Base-by-base conservation (phyloP, 2,113 vertebrate species). In the Oncorhynchus mykiss region DNA sequence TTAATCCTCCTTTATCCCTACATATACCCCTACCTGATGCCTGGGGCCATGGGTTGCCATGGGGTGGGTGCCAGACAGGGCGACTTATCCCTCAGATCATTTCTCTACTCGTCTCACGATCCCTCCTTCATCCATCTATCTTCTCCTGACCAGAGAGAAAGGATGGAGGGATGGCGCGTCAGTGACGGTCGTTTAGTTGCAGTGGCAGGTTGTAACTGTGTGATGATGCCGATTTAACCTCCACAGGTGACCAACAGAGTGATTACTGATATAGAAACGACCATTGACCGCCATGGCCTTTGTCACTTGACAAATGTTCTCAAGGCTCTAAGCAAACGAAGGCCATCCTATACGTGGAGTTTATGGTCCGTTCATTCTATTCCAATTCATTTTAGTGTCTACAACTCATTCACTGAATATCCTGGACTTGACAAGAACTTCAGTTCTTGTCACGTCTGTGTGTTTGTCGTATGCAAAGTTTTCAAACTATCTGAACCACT, bases 141-240 rank as follows among this genome's bases (percentile, higher is more conserved):
- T 68, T 34, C 45, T 77, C 68, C 4, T 16, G 54, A 57, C 54
- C 20, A 20, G 20, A 29, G 57, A 80, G 82, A 64, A 0, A 1
- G 1, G 29, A 22, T 67, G 68, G 11, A 59, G 59, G 25, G 68
- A 71, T 24, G 25, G 24, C 16, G 67, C 64, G 78, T 82, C 70
- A 73, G 59, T 74, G 20, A 76, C 76, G 65, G 77, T 39, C 62
- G 68, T 25, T 20, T 75, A 11, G 91, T 87, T 66, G 1, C 31
- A 59, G 18, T 81, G 89, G 88, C 88, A 89, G 83, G 34, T 80
- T 81, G 29, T 71, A 70, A 73, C 51, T 74, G 70, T 25, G 14
- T 20, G 31, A 62, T 16, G 71, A 5, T 64, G 25, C 51, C 48
- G 14, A 20, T 72, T 72, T 64, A 57, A 70, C 67, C 67, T 18